Evolutionary conservation across 64 coral and sea anemone genomes (phyloP).

Genomic region (Trachythela sp.): DNA sequence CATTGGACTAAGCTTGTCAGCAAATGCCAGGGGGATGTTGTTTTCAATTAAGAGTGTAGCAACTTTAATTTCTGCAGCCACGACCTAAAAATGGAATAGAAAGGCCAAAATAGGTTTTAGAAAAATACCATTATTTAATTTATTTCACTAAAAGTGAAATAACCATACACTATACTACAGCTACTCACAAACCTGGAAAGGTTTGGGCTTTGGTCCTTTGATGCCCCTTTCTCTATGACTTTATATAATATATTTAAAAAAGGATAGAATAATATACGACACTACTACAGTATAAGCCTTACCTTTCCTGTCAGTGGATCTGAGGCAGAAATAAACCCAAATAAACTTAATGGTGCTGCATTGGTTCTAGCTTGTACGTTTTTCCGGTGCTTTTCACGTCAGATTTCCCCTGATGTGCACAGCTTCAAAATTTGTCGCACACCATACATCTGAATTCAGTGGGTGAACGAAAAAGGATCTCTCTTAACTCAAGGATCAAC

Average conservation of each 20-base stretch:
- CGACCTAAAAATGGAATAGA: background rate
- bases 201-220: too few relatives aligned
- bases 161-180: too few relatives aligned
- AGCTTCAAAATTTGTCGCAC: conserved; percentile 29
- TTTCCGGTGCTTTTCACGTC: conserved; percentile 37
- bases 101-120: background rate
- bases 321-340: background rate
- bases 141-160: background rate
- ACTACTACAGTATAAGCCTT: background rate
- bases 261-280: too few relatives aligned
- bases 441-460: conserved; percentile 25
- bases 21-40: conserved; percentile 10
- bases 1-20: background rate
- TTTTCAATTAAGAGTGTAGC: background rate
- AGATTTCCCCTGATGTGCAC: conserved; percentile 35
- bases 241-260: too few relatives aligned
- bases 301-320: background rate
- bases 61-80: background rate
- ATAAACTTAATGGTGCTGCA: background rate
- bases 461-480: conserved; percentile 21
- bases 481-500: too few relatives aligned
- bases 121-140: background rate
- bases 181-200: too few relatives aligned
- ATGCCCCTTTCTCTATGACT: too few relatives aligned
- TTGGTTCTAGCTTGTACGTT: background rate